These are phyloP conservation scores for Hormiphora californensis DNA, from an alignment of 37 sponge, comb jelly and placozoan species.

Conservation along the genomic window DNA sequence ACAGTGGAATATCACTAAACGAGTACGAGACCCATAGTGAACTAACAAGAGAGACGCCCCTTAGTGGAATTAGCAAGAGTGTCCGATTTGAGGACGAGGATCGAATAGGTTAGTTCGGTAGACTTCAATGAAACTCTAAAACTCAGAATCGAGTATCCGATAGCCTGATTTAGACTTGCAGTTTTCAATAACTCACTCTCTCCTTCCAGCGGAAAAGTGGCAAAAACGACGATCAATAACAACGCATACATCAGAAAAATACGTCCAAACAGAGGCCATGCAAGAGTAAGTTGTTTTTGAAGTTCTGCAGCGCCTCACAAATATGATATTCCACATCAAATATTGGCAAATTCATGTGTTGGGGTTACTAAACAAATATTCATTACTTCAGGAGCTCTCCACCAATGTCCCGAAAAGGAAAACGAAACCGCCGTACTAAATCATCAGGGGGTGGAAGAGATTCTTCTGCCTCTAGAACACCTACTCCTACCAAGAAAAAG, in stretches of 20 bases:
- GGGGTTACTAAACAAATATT: too few relatives aligned
- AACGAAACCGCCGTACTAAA: too few relatives aligned
- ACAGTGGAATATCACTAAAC: conserved; percentile 43
- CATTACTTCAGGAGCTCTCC: too few relatives aligned
- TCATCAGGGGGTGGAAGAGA: too few relatives aligned
- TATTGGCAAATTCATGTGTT: too few relatives aligned
- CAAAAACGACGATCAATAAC: not conserved
- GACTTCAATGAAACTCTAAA: too few relatives aligned
- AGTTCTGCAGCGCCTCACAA: not conserved
- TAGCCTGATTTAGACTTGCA: too few relatives aligned
- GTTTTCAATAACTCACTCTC: too few relatives aligned
- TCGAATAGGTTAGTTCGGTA: too few relatives aligned
- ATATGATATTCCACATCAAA: too few relatives aligned
- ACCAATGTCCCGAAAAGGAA: too few relatives aligned
- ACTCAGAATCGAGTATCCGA: too few relatives aligned
- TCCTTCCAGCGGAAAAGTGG: not conserved
- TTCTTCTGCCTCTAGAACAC: not conserved
- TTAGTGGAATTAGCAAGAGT: not conserved
- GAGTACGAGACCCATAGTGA: conserved; percentile 23
- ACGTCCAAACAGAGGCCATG: conserved; percentile 8
- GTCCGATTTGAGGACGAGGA: conserved; percentile 13
- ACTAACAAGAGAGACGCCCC: not conserved
- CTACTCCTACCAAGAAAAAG: not conserved
- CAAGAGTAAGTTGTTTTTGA: not conserved
- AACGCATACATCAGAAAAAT: not conserved